phyloP scores from a whole-genome alignment of 2,113 vertebrate species.

The Hemicordylus capensis region DNA sequence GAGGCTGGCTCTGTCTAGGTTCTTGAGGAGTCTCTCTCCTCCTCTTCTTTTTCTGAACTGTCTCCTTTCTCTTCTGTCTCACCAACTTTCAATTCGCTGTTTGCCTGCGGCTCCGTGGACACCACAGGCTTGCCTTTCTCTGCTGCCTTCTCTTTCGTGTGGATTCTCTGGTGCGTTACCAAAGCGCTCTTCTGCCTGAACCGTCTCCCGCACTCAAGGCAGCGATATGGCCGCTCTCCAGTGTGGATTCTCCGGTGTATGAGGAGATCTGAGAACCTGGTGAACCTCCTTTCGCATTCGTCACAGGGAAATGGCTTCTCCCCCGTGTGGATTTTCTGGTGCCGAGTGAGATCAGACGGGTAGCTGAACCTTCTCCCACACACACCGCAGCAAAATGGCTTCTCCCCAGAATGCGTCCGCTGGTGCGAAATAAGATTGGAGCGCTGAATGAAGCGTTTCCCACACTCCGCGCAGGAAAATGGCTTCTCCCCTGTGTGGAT shows the following conservation, averaged over 20 bases:
- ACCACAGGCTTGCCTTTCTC: not conserved
- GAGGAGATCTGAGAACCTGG: slow-evolving; percentile 18
- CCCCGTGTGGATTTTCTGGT: slow-evolving; percentile 16
- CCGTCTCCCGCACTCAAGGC: not conserved
- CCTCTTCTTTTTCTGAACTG: not conserved
- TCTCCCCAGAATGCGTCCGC: slow-evolving; percentile 8
- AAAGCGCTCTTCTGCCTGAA: slow-evolving; percentile 20
- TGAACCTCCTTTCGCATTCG: not conserved
- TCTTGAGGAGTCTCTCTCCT: not conserved
- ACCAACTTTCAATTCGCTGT: not conserved
- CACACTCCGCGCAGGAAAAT: slow-evolving; percentile 50
- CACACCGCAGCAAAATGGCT: not conserved
- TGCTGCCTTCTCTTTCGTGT: not conserved
- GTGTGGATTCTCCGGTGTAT: slow-evolving; percentile 21
- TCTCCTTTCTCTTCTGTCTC: not conserved
- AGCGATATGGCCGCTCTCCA: not conserved
- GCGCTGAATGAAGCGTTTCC: slow-evolving; percentile 63
- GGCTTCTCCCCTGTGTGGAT: slow-evolving; percentile 56
- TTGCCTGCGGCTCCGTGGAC: not conserved
- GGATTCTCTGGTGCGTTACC: slow-evolving; percentile 20
- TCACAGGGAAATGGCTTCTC: slow-evolving; percentile 8
- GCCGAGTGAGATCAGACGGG: slow-evolving; percentile 3
- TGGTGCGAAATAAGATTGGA: slow-evolving; percentile 62
- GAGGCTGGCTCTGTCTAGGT: not conserved
- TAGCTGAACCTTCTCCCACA: slow-evolving; percentile 19